Evolutionary conservation across 1,140 invertebrate genomes (phyloP).

Genomic region (Drosophila arizonae): DNA sequence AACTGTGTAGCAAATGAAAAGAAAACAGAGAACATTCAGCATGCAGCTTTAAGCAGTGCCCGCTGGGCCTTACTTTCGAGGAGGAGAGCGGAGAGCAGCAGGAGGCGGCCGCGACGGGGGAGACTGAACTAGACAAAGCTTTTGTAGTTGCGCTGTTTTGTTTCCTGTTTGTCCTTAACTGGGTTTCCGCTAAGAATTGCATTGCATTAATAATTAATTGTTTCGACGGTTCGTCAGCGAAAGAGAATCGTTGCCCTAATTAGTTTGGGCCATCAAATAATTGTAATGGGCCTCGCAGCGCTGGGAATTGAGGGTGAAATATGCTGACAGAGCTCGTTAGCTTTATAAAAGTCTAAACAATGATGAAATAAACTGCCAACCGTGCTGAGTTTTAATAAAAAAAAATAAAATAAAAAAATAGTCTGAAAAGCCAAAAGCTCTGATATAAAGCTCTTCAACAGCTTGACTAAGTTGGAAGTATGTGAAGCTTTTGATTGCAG

Average conservation of each 20-base stretch:
- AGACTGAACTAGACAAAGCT: slow-evolving; percentile 33
- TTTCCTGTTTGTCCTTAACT: slow-evolving; percentile 7
- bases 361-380: not conserved
- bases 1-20: slow-evolving; percentile 70
- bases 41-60: slow-evolving; percentile 52
- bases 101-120: no score
- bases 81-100: no score
- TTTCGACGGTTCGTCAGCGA: slow-evolving; percentile 26
- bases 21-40: slow-evolving; percentile 62
- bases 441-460: not conserved
- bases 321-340: slow-evolving; percentile 13
- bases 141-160: slow-evolving; percentile 20
- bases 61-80: slow-evolving; percentile 27
- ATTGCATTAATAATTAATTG: slow-evolving; percentile 54
- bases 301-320: slow-evolving; percentile 18
- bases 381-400: not conserved
- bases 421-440: not conserved
- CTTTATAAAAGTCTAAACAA: slow-evolving; percentile 7
- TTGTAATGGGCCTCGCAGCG: slow-evolving; percentile 12
- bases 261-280: slow-evolving; percentile 43
- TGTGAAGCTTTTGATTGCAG: no score
- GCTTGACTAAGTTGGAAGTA: not conserved
- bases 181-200: slow-evolving; percentile 31
- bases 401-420: not conserved
- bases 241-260: slow-evolving; percentile 50